phyloP scores from a whole-genome alignment of 1,140 invertebrate genomes.

The Asobara japonica region DNA sequence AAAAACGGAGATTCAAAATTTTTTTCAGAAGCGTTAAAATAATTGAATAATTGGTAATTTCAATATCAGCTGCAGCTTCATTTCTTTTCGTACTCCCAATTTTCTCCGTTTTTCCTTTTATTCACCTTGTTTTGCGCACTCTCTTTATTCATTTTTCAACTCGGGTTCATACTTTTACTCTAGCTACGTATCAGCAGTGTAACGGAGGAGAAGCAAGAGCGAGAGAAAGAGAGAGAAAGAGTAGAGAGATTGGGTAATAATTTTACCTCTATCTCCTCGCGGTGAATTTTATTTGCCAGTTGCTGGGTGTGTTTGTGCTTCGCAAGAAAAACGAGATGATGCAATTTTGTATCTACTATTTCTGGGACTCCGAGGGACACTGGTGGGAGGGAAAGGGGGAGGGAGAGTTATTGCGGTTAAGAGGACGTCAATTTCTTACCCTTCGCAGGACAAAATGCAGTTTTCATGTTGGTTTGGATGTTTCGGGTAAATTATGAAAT shows the following conservation, averaged over 20 bases:
- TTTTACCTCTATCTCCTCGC: constrained; percentile 28
- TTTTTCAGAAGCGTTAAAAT: no score
- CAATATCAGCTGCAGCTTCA: no score
- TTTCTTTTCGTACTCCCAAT: neutral
- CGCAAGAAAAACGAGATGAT: constrained; percentile 14
- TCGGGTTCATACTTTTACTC: neutral
- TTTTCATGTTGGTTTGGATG: neutral
- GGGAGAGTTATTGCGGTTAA: constrained; percentile 3
- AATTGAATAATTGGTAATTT: no score
- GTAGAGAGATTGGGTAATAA: constrained; percentile 29
- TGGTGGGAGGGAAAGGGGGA: neutral
- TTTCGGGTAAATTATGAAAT: neutral
- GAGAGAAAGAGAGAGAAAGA: no score
- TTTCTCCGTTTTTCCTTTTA: constrained; percentile 8
- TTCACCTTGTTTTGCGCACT: neutral
- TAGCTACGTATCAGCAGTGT: neutral
- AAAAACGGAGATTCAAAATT: no score
- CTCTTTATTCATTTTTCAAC: neutral
- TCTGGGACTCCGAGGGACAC: neutral
- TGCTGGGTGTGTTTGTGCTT: neutral
- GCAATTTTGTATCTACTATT: constrained; percentile 11
- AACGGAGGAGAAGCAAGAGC: neutral
- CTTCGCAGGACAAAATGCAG: neutral
- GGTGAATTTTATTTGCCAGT: neutral
- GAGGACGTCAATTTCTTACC: constrained; percentile 13